These are phyloP conservation scores for Nasonia vitripennis DNA, from an alignment of 1,140 invertebrate genomes.

Conservation along the genomic window DNA sequence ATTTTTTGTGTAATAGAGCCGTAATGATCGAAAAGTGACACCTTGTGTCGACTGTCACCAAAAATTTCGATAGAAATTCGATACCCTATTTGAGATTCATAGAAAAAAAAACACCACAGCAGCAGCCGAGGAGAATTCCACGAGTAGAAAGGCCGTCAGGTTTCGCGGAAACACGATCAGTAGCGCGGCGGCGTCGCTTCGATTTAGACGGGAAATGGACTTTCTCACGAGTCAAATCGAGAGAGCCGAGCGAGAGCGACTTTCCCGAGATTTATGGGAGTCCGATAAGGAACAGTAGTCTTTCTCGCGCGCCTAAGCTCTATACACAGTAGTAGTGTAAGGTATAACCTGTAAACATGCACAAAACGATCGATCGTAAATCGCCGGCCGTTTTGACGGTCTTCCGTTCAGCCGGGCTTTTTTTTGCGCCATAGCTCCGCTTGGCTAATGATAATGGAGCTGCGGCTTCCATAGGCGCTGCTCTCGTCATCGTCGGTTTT, in stretches of 20 bases:
- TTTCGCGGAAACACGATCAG: slow-evolving; percentile 33
- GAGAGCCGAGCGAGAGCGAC: slow-evolving; percentile 18
- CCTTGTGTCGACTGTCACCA: background rate
- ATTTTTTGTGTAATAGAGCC: no score
- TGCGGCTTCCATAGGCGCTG: background rate
- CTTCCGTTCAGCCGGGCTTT: slow-evolving; percentile 1
- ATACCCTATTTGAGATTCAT: background rate
- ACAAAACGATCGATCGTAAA: slow-evolving; percentile 30
- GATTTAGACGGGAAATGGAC: slow-evolving; percentile 44
- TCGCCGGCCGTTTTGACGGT: slow-evolving; percentile 1
- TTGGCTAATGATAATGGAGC: background rate
- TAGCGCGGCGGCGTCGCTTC: slow-evolving; percentile 11
- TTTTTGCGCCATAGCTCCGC: background rate
- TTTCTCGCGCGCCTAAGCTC: background rate
- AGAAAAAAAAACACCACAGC: background rate
- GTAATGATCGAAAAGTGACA: no score
- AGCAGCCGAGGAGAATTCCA: background rate
- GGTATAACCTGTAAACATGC: slow-evolving; percentile 13
- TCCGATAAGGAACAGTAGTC: slow-evolving; percentile 36
- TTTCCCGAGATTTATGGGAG: slow-evolving; percentile 49
- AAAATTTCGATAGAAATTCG: background rate
- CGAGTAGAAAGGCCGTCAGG: background rate
- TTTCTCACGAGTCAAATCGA: slow-evolving; percentile 48
- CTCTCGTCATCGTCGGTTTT: background rate
- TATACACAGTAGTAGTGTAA: background rate